Evolutionary conservation across 2,113 vertebrate genomes (phyloP).

Genomic region (Agapornis roseicollis): DNA sequence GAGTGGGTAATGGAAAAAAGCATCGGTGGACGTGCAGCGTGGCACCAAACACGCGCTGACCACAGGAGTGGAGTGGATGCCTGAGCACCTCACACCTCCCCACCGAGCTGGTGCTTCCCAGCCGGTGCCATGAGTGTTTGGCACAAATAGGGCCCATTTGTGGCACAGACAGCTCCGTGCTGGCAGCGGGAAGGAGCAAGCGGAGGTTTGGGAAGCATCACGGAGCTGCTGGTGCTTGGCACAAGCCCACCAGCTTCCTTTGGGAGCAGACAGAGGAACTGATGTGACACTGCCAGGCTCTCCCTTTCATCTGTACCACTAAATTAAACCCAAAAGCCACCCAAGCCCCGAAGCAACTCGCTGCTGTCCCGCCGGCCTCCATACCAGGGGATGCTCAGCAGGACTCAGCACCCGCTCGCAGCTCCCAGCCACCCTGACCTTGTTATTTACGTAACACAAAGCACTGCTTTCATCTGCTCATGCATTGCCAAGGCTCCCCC

Average conservation of each 20-base stretch:
- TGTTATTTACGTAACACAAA: neutral
- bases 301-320: neutral
- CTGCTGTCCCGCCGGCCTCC: neutral
- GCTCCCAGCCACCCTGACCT: neutral
- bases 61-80: accelerated
- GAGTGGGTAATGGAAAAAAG: neutral
- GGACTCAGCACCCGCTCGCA: neutral
- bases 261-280: neutral
- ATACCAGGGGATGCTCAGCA: neutral
- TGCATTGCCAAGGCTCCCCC: neutral
- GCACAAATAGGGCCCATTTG: accelerated
- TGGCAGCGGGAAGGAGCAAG: neutral
- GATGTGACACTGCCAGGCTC: neutral
- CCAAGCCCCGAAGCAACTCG: neutral
- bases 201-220: neutral
- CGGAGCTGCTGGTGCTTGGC: neutral
- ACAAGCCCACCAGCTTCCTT: neutral
- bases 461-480: neutral
- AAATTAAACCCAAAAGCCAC: conserved; percentile 16
- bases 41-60: accelerated
- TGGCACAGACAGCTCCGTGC: neutral
- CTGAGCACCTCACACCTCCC: neutral
- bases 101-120: neutral
- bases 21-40: accelerated
- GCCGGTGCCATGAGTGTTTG: accelerated